Evolutionary conservation across 2,888 invertebrate species (phyloP), one percentile per base, ranked within the genome.

Genomic region (Scelioninae gen. 1): DNA sequence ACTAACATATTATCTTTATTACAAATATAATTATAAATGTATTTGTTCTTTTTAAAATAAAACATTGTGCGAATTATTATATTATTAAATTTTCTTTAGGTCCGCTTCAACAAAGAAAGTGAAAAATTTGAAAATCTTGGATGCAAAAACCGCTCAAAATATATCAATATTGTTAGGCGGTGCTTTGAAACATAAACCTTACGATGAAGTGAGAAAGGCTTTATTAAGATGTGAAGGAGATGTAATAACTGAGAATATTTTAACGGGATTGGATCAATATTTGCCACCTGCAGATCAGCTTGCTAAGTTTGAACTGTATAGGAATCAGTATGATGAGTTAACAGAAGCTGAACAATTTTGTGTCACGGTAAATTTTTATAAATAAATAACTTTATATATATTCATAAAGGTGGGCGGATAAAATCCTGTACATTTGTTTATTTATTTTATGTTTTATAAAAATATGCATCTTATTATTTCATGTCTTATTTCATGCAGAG

Each of bases 331-430:
- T 89, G 94, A 95, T 63, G 96, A 97, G 10, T 92, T 98, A 80
- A 96, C 97, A 0, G 98, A 98, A 86, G 98, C 99, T 0, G 99
- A 99, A 91, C 98, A 97, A 92, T 99, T 99, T 93, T 97, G 97
- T 62, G 96, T 98, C 0, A 96, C 96, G 32, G 95, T 95, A 90
- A 62, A 29, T 32, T 40, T 31, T 75, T 11, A 55, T 31, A 2
- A 23, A 23, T 2, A 23, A 2, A 2, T 4, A 23, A 23, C 23
- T 2, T 23, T n/a, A n/a, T n/a, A n/a, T n/a, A n/a, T n/a, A n/a
- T n/a, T n/a, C n/a, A n/a, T n/a, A n/a, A n/a, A n/a, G n/a, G n/a
- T n/a, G n/a, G n/a, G n/a, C n/a, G n/a, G n/a, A n/a, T n/a, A n/a
- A n/a, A n/a, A n/a, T n/a, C n/a, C n/a, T n/a, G n/a, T n/a, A n/a